Evolutionary conservation across 2,888 invertebrate genomes (phyloP).

Genomic region (Cybosia mesomella): DNA sequence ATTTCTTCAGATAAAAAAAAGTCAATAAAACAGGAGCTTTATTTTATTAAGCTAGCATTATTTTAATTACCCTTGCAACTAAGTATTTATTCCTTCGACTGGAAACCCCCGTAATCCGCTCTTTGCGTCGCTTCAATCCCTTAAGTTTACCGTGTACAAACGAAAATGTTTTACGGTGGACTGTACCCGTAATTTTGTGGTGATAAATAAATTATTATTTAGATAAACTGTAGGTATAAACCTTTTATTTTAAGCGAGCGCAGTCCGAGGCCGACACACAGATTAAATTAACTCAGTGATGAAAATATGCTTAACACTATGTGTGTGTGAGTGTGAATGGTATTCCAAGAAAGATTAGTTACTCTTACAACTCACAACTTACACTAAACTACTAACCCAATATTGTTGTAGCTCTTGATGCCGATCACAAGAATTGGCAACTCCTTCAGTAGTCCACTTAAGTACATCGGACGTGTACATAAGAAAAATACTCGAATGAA

Average conservation of each 20-base stretch:
- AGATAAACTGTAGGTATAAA: background rate
- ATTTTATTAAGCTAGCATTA: background rate
- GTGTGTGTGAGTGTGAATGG: background rate
- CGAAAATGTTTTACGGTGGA: background rate
- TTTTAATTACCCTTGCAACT: background rate
- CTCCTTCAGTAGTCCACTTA: background rate
- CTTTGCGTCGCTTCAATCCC: constrained; percentile 1
- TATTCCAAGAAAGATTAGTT: background rate
- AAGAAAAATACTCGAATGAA: background rate
- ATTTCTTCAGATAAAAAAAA: too few species aligned
- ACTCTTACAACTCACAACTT: too few species aligned
- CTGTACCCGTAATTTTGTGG: background rate
- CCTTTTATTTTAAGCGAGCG: background rate
- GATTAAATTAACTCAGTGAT: background rate
- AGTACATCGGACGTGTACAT: background rate
- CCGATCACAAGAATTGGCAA: background rate
- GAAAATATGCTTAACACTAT: too few species aligned
- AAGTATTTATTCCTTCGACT: background rate
- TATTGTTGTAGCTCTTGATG: background rate
- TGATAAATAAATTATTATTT: background rate
- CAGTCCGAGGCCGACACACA: background rate
- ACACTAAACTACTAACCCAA: background rate
- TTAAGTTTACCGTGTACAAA: background rate
- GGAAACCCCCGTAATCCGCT: background rate
- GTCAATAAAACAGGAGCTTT: background rate